Percentiles rank a stretch among this genome's conserved stretches.
These are phyloP conservation scores for Rhinichthys osculus DNA, from an alignment of 2,797 vertebrate genomes.

Conservation along the genomic window DNA sequence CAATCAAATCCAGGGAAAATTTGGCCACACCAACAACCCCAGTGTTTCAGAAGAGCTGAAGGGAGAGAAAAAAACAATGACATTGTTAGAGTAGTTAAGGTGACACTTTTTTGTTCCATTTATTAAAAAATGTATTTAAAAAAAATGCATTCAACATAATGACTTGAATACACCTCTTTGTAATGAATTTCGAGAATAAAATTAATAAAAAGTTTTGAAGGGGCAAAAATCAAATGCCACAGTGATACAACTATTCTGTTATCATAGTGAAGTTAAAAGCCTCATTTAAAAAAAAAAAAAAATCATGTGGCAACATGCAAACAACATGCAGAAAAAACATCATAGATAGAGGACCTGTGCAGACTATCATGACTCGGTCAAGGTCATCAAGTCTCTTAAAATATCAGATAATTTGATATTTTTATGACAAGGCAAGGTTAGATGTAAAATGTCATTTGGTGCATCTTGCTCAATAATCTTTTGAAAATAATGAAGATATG, in stretches of 20 bases:
- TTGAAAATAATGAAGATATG: neutral
- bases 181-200: neutral
- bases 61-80: slow-evolving; percentile 27
- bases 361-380: neutral
- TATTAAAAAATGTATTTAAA: neutral
- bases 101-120: neutral
- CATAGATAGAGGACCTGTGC: neutral
- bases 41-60: slow-evolving; percentile 90
- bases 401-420: neutral
- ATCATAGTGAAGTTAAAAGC: neutral
- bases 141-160: neutral
- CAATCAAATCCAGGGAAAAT: slow-evolving; percentile 99
- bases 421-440: neutral
- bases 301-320: neutral
- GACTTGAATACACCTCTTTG: neutral
- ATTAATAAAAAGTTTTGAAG: neutral
- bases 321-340: neutral
- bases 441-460: neutral
- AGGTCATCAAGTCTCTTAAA: neutral
- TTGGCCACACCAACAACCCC: slow-evolving; percentile 98
- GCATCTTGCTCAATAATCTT: neutral
- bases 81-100: slow-evolving; percentile 3
- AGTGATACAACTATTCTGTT: neutral
- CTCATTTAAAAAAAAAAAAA: neutral
- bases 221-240: neutral